Conservation (phyloP, 2,888 invertebrate genomes). For the Phyllotreta cruciferae region DNA sequence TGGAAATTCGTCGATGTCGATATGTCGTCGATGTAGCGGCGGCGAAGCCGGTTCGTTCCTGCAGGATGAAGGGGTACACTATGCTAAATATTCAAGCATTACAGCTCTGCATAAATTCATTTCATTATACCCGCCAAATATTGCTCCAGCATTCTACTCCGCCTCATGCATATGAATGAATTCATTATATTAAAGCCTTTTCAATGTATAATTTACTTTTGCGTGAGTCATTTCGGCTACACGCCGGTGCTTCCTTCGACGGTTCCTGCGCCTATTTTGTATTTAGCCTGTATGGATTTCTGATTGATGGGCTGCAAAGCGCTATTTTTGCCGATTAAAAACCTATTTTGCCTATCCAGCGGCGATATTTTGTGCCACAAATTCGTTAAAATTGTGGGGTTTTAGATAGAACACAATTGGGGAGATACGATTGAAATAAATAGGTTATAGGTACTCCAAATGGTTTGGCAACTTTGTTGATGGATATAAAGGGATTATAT, state of each 20-base stretch:
- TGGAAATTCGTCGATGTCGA: too few species aligned
- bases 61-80: conserved; percentile 70
- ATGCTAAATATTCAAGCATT: conserved; percentile 68
- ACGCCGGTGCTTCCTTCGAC: conserved; percentile 45
- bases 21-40: conserved; percentile 11
- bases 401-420: too few species aligned
- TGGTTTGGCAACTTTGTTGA: too few species aligned
- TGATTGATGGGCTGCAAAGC: conserved; percentile 17
- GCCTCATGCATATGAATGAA: conserved; percentile 71
- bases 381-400: too few species aligned
- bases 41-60: conserved; percentile 46
- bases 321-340: too few species aligned
- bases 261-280: conserved; percentile 16
- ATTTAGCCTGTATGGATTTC: conserved; percentile 15
- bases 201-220: conserved; percentile 73
- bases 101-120: conserved; percentile 72
- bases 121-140: conserved; percentile 70
- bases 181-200: conserved; percentile 72
- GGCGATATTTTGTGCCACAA: too few species aligned
- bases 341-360: too few species aligned
- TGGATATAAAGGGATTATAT: too few species aligned
- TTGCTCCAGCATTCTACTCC: conserved; percentile 64
- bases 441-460: too few species aligned
- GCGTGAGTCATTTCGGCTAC: conserved; percentile 68
- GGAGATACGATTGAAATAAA: too few species aligned